phyloP scores from a whole-genome alignment of 2,113 vertebrate genomes.

The Clinocottus analis region DNA sequence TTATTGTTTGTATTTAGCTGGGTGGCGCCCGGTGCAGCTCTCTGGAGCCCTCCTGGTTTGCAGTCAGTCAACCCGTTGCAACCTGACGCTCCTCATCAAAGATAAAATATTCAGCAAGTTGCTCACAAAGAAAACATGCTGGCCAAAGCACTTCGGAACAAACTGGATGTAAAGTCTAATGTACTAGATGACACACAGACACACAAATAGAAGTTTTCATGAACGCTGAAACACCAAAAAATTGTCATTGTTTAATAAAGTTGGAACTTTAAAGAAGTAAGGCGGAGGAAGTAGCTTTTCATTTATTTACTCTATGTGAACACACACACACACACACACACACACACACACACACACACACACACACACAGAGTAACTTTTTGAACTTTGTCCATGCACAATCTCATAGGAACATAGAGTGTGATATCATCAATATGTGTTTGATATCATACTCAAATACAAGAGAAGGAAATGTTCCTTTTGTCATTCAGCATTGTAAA shows the following conservation, averaged over 20 bases:
- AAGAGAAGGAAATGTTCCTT: conserved; percentile 7
- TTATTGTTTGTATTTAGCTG: background rate
- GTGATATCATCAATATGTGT: background rate
- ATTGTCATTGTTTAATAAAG: background rate
- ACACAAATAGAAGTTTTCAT: background rate
- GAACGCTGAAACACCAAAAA: background rate
- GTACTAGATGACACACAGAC: background rate
- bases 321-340: background rate
- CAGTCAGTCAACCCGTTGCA: conserved; percentile 48
- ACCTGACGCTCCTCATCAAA: conserved; percentile 36
- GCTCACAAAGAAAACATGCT: conserved; percentile 15
- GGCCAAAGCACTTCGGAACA: background rate
- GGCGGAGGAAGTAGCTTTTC: background rate
- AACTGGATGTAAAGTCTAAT: background rate
- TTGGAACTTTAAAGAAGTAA: background rate
- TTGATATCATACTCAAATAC: conserved; percentile 51
- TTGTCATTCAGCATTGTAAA: conserved; percentile 28
- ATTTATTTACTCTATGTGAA: background rate
- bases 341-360: background rate
- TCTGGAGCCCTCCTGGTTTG: conserved; percentile 28
- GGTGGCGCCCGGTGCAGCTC: background rate
- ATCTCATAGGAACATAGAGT: conserved; percentile 3
- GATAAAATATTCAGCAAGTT: conserved; percentile 74
- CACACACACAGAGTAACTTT: background rate
- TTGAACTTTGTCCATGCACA: conserved; percentile 37